Conservation (phyloP, 1,140 invertebrate genomes). For the Heliothis subflexa region DNA sequence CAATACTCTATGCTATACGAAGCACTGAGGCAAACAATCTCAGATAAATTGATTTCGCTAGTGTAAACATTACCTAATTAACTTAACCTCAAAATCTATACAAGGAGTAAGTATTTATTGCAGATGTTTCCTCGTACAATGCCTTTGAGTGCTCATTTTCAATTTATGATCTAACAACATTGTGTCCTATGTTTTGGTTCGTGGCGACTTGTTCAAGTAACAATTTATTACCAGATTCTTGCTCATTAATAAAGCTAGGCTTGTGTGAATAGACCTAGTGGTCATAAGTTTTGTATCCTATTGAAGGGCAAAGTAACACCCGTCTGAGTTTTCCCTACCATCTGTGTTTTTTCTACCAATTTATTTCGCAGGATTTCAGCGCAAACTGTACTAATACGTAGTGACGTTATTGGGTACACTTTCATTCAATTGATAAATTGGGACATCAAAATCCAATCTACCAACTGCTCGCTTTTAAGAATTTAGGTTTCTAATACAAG, state of each 20-base stretch:
- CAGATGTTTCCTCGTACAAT: neutral
- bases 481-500: neutral
- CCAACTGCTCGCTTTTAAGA: neutral
- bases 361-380: too few species aligned
- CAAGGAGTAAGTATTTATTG: conserved; percentile 14
- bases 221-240: neutral
- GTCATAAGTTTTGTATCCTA: neutral
- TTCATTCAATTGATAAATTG: neutral
- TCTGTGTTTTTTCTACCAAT: too few species aligned
- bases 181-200: neutral
- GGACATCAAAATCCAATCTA: neutral
- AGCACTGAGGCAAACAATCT: conserved; percentile 3
- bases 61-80: conserved; percentile 34
- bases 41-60: conserved; percentile 31
- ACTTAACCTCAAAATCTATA: conserved; percentile 25
- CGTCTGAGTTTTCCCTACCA: too few species aligned
- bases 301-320: too few species aligned
- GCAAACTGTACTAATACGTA: neutral
- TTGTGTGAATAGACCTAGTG: neutral
- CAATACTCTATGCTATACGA: conserved; percentile 12
- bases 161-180: conserved; percentile 10
- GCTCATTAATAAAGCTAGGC: neutral
- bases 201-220: neutral
- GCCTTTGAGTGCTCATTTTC: neutral
- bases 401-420: too few species aligned